phyloP scores from a whole-genome alignment of 2,113 vertebrate genomes.

The Litocranius walleri region DNA sequence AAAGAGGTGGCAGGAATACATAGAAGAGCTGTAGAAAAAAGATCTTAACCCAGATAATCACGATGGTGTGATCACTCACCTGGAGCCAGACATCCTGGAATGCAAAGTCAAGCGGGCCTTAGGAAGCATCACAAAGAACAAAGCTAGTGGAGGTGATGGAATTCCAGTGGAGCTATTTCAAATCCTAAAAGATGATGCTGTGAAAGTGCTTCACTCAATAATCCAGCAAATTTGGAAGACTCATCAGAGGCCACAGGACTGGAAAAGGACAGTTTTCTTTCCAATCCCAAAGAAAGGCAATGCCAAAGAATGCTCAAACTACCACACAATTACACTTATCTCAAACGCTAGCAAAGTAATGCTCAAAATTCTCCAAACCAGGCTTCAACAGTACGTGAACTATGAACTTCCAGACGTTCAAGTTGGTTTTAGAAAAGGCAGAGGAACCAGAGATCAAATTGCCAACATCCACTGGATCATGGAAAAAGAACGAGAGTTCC shows the following conservation, averaged over 20 bases:
- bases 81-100: not conserved
- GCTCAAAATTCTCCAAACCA: no score
- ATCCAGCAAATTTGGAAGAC: not conserved
- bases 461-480: not conserved
- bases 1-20: not conserved
- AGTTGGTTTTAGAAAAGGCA: not conserved
- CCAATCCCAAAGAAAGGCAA: not conserved
- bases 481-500: not conserved
- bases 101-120: not conserved
- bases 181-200: not conserved
- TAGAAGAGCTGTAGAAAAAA: not conserved
- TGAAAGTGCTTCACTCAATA: not conserved
- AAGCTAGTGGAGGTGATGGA: not conserved
- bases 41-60: not conserved
- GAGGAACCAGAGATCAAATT: not conserved
- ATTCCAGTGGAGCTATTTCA: not conserved
- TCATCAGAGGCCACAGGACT: not conserved
- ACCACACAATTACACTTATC: not conserved
- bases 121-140: not conserved
- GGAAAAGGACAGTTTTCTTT: not conserved
- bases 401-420: not conserved
- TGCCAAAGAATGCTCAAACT: not conserved
- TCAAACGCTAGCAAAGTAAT: no score
- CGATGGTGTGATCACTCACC: not conserved
- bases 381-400: no score